These are phyloP conservation scores for Thaumetopoea pityocampa DNA, from an alignment of 1,140 invertebrate species.

Conservation along the genomic window DNA sequence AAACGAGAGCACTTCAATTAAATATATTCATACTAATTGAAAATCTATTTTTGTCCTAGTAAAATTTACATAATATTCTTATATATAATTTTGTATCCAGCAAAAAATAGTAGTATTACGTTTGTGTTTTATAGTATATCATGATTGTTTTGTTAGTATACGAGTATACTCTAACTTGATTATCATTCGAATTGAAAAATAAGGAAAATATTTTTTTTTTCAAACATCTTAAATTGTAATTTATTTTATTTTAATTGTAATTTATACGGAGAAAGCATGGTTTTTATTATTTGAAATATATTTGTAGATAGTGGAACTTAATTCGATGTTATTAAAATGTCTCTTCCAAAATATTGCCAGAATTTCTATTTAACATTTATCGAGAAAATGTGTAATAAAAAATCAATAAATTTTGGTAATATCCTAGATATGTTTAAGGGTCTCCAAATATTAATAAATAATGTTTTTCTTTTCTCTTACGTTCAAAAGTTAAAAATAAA, in stretches of 20 bases:
- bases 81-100: too few species aligned
- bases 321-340: slow-evolving; percentile 52
- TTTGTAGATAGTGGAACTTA: slow-evolving; percentile 57
- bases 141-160: too few species aligned
- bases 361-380: slow-evolving; percentile 41
- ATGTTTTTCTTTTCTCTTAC: slow-evolving; percentile 3
- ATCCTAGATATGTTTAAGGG: slow-evolving; percentile 11
- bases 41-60: too few species aligned
- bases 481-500: background rate
- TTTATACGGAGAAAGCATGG: slow-evolving; percentile 14
- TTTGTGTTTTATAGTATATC: too few species aligned
- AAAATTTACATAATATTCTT: too few species aligned
- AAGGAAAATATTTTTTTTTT: too few species aligned
- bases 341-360: slow-evolving; percentile 63
- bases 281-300: slow-evolving; percentile 22
- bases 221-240: slow-evolving; percentile 8
- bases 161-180: too few species aligned
- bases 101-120: too few species aligned
- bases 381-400: slow-evolving; percentile 27
- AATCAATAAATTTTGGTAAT: slow-evolving; percentile 36
- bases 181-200: slow-evolving; percentile 2
- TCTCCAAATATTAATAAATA: slow-evolving; percentile 5
- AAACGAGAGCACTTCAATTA: slow-evolving; percentile 10
- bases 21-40: slow-evolving; percentile 4
- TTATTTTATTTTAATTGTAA: slow-evolving; percentile 6